A percentile compares a stretch with the other conserved stretches of the same genome.
Evolutionary conservation across 2,888 invertebrate genomes (phyloP).

Genomic region (Peribatodes rhomboidaria): DNA sequence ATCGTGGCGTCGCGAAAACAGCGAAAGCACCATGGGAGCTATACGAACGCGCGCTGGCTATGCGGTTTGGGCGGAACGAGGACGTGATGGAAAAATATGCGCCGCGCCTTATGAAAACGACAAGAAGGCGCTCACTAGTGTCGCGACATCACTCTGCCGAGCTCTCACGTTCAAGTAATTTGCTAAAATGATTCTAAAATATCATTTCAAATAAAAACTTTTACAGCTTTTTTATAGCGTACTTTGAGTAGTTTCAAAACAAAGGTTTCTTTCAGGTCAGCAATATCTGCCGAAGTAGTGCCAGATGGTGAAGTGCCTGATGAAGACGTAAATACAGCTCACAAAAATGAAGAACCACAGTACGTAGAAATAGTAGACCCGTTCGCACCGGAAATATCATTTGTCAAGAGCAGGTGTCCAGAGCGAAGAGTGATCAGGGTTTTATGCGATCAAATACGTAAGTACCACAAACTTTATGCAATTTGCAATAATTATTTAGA

Average conservation of each 20-base stretch:
- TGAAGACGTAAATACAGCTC: slow-evolving; percentile 78
- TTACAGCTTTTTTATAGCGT: not conserved
- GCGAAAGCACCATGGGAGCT: slow-evolving; percentile 89
- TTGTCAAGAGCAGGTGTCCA: slow-evolving; percentile 91
- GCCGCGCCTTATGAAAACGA: slow-evolving; percentile 91
- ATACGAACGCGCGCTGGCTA: slow-evolving; percentile 92
- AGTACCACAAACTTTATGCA: slow-evolving; percentile 49
- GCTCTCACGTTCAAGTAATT: slow-evolving; percentile 91
- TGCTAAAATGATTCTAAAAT: not conserved
- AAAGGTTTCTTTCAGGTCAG: slow-evolving; percentile 83
- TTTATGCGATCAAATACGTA: slow-evolving; percentile 92
- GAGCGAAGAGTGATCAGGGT: slow-evolving; percentile 92
- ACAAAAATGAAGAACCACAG: slow-evolving; percentile 73
- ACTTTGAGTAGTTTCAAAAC: not conserved
- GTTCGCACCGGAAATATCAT: slow-evolving; percentile 92
- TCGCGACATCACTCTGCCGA: slow-evolving; percentile 92
- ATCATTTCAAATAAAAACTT: not conserved
- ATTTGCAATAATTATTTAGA: not conserved
- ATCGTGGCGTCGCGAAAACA: slow-evolving; percentile 87
- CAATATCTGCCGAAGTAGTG: slow-evolving; percentile 89
- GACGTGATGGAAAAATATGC: slow-evolving; percentile 92
- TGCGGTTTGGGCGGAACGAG: slow-evolving; percentile 94
- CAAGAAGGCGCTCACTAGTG: slow-evolving; percentile 88
- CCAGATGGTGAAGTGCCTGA: slow-evolving; percentile 88
- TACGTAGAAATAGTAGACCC: slow-evolving; percentile 95